Evolutionary conservation across 2,888 invertebrate species (phyloP).

Genomic region (Pecten maximus): DNA sequence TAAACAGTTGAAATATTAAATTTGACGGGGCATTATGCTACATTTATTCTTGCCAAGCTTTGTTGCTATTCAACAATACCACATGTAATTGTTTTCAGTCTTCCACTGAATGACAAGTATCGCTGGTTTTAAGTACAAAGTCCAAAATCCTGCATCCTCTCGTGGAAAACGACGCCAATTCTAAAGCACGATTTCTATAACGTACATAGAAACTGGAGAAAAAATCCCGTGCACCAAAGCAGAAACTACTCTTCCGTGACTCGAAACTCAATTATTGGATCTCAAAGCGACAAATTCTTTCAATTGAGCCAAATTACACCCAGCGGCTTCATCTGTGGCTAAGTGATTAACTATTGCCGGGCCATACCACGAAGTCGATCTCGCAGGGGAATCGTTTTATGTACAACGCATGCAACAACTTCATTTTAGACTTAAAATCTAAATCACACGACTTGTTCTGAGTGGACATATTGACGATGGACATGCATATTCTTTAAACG

Average conservation of each 20-base stretch:
- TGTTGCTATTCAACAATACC: too few relatives aligned
- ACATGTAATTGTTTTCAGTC: too few relatives aligned
- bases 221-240: neutral
- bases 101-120: too few relatives aligned
- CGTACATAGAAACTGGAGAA: neutral
- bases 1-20: too few relatives aligned
- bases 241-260: neutral
- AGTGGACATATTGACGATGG: neutral
- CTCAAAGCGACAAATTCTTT: neutral
- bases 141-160: too few relatives aligned
- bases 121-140: too few relatives aligned
- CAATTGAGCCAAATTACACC: neutral
- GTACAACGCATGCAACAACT: neutral
- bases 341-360: neutral
- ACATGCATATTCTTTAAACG: too few relatives aligned
- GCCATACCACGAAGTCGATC: neutral
- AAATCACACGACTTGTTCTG: neutral
- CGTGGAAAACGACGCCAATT: neutral
- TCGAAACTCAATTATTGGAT: neutral
- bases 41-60: too few relatives aligned
- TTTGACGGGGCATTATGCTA: too few relatives aligned
- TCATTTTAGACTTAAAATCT: neutral
- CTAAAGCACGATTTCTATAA: neutral
- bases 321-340: neutral
- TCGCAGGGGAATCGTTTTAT: neutral